Evolutionary conservation across 2,888 invertebrate genomes (phyloP).

Genomic region (Mesorhabditis spiculigera): DNA sequence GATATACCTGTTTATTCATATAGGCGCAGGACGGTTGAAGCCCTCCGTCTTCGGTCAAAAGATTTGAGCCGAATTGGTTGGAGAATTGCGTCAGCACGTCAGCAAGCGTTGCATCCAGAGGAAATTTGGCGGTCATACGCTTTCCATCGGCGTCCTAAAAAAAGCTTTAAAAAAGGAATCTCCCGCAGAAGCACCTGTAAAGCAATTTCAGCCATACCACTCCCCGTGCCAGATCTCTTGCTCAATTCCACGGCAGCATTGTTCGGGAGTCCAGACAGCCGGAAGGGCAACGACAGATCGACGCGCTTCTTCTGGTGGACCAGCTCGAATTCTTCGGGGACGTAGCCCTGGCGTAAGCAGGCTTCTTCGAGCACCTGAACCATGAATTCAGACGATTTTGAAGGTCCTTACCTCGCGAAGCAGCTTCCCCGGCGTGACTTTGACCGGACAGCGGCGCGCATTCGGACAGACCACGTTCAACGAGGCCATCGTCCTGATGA

Average conservation of each 20-base stretch:
- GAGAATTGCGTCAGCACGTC: slow-evolving; percentile 25
- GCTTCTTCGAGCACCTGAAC: slow-evolving; percentile 72
- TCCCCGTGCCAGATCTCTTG: slow-evolving; percentile 55
- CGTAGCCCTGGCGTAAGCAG: slow-evolving; percentile 74
- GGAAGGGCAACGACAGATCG: slow-evolving; percentile 74
- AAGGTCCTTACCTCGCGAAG: slow-evolving; percentile 23
- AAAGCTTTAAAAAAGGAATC: not conserved
- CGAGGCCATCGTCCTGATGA: slow-evolving; percentile 24
- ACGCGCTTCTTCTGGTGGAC: slow-evolving; percentile 72
- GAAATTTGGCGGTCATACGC: slow-evolving; percentile 21
- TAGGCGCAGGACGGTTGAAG: slow-evolving; percentile 31
- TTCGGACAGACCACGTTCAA: slow-evolving; percentile 42
- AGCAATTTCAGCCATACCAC: slow-evolving; percentile 32
- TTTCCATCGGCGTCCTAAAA: slow-evolving; percentile 20
- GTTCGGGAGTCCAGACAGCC: slow-evolving; percentile 83
- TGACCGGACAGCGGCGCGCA: slow-evolving; percentile 31
- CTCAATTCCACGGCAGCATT: slow-evolving; percentile 84
- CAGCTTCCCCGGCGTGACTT: slow-evolving; percentile 35
- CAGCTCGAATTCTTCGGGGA: slow-evolving; percentile 74
- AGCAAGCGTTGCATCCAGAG: slow-evolving; percentile 15
- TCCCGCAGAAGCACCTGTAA: slow-evolving; percentile 22
- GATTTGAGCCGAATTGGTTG: slow-evolving; percentile 21
- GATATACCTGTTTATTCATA: slow-evolving; percentile 36
- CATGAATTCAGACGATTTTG: not conserved
- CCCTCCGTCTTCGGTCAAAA: slow-evolving; percentile 16